These are phyloP conservation scores for Acarapis woodi DNA, from an alignment of 1,140 invertebrate genomes.

Conservation along the genomic window DNA sequence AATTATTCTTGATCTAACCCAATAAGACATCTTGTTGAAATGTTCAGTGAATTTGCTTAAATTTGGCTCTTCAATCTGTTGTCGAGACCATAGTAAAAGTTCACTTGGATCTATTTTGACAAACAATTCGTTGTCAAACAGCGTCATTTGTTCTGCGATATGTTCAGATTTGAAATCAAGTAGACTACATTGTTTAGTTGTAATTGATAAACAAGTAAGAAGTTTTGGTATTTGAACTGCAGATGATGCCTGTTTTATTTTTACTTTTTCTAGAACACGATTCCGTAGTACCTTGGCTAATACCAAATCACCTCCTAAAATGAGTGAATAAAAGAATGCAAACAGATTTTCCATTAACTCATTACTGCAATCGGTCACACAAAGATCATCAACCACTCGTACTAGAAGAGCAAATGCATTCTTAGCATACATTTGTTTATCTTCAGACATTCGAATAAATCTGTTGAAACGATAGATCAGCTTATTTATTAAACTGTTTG, in stretches of 20 bases:
- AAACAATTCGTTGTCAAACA: slow-evolving; percentile 79
- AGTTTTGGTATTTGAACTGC: slow-evolving; percentile 21
- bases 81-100: slow-evolving; percentile 79
- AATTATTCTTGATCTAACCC: slow-evolving; percentile 52
- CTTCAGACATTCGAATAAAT: slow-evolving; percentile 26
- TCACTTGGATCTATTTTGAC: slow-evolving; percentile 85
- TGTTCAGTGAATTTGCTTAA: slow-evolving; percentile 89
- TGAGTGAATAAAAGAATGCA: slow-evolving; percentile 67
- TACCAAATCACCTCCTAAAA: slow-evolving; percentile 47
- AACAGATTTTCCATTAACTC: slow-evolving; percentile 24
- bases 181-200: slow-evolving; percentile 23
- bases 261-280: slow-evolving; percentile 66
- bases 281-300: slow-evolving; percentile 60
- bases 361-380: slow-evolving; percentile 36
- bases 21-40: slow-evolving; percentile 99
- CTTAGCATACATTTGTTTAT: slow-evolving; percentile 39
- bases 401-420: slow-evolving; percentile 67
- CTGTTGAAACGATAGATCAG: slow-evolving; percentile 53
- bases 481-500: slow-evolving; percentile 57
- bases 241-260: slow-evolving; percentile 22
- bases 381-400: slow-evolving; percentile 67
- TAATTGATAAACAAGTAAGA: slow-evolving; percentile 12
- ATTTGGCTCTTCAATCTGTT: slow-evolving; percentile 92
- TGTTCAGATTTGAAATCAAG: slow-evolving; percentile 73
- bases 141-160: slow-evolving; percentile 90